phyloP scores from a whole-genome alignment of 2,888 invertebrate genomes.

The Andrena praecox region DNA sequence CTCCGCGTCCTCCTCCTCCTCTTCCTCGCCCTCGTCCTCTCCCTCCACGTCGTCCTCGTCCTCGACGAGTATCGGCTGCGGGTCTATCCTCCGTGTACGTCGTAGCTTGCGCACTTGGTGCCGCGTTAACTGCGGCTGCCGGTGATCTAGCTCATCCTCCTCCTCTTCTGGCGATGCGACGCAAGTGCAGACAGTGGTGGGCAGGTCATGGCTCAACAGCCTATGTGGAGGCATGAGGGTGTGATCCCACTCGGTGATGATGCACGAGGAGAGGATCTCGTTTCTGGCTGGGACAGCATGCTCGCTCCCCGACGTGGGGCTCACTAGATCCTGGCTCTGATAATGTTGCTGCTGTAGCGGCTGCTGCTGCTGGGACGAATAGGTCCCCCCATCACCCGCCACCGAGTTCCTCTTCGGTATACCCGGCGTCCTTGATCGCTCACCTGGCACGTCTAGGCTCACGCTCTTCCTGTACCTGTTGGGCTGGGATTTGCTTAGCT shows the following conservation, averaged over 20 bases:
- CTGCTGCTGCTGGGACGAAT: constrained; percentile 78
- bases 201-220: constrained; percentile 86
- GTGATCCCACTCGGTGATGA: constrained; percentile 84
- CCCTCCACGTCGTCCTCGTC: constrained; percentile 86
- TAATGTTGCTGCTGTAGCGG: constrained; percentile 58
- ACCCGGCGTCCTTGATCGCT: constrained; percentile 87
- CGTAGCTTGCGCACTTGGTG: constrained; percentile 86
- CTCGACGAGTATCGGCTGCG: constrained; percentile 89
- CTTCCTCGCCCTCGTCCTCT: constrained; percentile 86
- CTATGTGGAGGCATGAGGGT: constrained; percentile 92
- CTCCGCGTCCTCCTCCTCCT: constrained; percentile 86
- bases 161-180: constrained; percentile 86
- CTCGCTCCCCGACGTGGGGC: constrained; percentile 79
- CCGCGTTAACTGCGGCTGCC: constrained; percentile 77
- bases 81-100: constrained; percentile 89
- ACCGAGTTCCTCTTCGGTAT: constrained; percentile 89
- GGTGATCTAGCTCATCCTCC: constrained; percentile 87
- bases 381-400: constrained; percentile 89
- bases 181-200: constrained; percentile 89
- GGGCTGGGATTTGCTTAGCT: constrained; percentile 85
- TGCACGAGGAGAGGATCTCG: constrained; percentile 83
- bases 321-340: constrained; percentile 75
- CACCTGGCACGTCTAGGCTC: constrained; percentile 91
- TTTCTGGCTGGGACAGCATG: constrained; percentile 76
- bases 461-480: constrained; percentile 89